phyloP scores from a whole-genome alignment of 1,140 invertebrate genomes.

The Bombus consobrinus region DNA sequence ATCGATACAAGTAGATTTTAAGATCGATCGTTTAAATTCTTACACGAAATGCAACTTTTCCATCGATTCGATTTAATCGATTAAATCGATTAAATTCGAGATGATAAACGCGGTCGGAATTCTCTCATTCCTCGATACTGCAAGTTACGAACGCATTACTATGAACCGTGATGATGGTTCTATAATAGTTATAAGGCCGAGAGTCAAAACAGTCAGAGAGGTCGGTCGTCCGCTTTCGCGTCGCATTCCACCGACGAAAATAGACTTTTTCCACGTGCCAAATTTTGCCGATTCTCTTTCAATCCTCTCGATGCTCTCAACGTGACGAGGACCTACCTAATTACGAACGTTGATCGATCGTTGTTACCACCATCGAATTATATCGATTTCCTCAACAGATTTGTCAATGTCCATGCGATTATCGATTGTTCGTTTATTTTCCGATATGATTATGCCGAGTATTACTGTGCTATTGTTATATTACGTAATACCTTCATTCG shows the following conservation, averaged over 20 bases:
- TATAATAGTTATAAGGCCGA: slow-evolving; percentile 8
- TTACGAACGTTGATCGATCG: background rate
- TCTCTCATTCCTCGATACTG: background rate
- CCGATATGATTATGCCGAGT: too few species aligned
- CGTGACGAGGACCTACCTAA: background rate
- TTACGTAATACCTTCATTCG: background rate
- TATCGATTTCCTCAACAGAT: background rate
- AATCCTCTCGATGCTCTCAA: slow-evolving; percentile 6
- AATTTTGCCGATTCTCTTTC: slow-evolving; percentile 45
- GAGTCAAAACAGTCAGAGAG: slow-evolving; percentile 21
- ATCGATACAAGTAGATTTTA: background rate
- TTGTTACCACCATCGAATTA: background rate
- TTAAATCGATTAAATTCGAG: background rate
- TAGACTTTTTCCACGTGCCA: slow-evolving; percentile 66
- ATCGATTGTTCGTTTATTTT: background rate
- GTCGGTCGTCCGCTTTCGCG: slow-evolving; percentile 23
- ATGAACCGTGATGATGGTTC: background rate
- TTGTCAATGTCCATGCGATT: background rate
- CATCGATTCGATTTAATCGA: background rate
- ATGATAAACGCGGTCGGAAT: background rate
- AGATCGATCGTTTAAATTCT: background rate
- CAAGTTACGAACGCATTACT: background rate
- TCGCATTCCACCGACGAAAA: slow-evolving; percentile 61
- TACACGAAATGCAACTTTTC: background rate
- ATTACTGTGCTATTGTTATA: background rate